Evolutionary conservation across 1,140 invertebrate genomes (phyloP).

Genomic region (Anoplolepis gracilipes): DNA sequence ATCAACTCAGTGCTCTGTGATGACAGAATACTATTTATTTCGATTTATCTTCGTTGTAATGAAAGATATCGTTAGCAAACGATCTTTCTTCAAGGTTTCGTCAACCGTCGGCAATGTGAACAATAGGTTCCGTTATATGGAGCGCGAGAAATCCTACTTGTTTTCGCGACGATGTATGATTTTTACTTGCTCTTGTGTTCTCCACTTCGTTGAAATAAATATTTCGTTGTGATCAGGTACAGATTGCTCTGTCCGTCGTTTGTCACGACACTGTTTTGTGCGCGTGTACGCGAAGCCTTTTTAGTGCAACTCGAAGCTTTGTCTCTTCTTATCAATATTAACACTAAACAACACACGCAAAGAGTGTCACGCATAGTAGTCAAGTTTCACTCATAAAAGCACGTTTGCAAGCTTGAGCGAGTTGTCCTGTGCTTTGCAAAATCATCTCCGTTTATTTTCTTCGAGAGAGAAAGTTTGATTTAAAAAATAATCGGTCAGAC

Average conservation of each 20-base stretch:
- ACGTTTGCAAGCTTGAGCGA: slow-evolving; percentile 16
- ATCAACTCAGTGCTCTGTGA: neutral
- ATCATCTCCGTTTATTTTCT: slow-evolving; percentile 51
- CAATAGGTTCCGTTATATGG: neutral
- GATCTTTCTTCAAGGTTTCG: neutral
- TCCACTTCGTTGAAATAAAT: slow-evolving; percentile 47
- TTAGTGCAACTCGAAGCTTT: neutral
- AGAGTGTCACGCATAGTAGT: neutral
- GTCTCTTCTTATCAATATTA: neutral
- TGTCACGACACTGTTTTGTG: slow-evolving; percentile 17
- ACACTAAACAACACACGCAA: slow-evolving; percentile 19
- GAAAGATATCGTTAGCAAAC: neutral
- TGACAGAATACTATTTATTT: neutral
- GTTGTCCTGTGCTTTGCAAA: slow-evolving; percentile 32
- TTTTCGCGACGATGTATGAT: neutral
- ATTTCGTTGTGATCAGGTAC: slow-evolving; percentile 75
- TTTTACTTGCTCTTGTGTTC: slow-evolving; percentile 25
- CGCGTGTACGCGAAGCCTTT: neutral
- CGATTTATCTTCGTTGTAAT: slow-evolving; percentile 65
- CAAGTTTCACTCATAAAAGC: slow-evolving; percentile 28
- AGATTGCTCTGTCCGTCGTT: slow-evolving; percentile 52
- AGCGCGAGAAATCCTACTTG: neutral
- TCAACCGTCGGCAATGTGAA: slow-evolving; percentile 66
- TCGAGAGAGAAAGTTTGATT: slow-evolving; percentile 66
- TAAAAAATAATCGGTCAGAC: slow-evolving; percentile 53